Percentiles rank a stretch among this genome's conserved stretches.
Conservation (phyloP, 2,888 invertebrate genomes). For the Apamea sordens region DNA sequence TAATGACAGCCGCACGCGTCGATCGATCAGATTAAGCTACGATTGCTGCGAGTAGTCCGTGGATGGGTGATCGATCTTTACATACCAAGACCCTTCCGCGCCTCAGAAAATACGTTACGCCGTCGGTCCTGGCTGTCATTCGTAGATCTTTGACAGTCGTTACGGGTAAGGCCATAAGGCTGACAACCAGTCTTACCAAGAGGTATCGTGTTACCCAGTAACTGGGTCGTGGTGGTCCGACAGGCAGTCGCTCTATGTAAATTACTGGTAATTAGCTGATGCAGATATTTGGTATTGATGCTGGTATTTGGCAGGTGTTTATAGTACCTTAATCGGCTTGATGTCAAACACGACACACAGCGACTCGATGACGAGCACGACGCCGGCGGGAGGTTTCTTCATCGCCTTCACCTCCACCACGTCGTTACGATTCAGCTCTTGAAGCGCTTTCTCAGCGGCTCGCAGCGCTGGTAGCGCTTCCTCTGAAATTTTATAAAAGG, state of each 20-base stretch:
- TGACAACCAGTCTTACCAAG: background rate
- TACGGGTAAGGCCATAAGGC: background rate
- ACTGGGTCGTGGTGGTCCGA: background rate
- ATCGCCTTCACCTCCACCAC: conserved; percentile 97
- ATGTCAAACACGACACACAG: conserved; percentile 95
- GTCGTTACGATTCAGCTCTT: conserved; percentile 97
- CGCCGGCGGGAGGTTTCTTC: conserved; percentile 97
- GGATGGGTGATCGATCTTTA: too few relatives aligned
- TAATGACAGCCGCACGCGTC: too few relatives aligned
- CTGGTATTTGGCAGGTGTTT: too few relatives aligned
- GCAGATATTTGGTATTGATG: too few relatives aligned
- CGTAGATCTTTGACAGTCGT: background rate
- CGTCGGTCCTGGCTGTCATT: background rate
- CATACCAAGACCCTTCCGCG: background rate
- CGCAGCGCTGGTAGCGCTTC: conserved; percentile 96
- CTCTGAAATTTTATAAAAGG: conserved; percentile 76
- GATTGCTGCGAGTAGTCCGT: too few relatives aligned
- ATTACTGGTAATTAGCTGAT: background rate
- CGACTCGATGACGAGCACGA: conserved; percentile 95
- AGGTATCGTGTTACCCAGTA: background rate
- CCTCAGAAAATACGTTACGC: background rate
- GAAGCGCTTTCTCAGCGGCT: conserved; percentile 96
- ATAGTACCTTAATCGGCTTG: conserved; percentile 92
- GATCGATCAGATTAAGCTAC: too few relatives aligned
- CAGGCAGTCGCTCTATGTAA: background rate